Conservation (phyloP, 2,888 invertebrate species). For the Phragmatobia fuliginosa region DNA sequence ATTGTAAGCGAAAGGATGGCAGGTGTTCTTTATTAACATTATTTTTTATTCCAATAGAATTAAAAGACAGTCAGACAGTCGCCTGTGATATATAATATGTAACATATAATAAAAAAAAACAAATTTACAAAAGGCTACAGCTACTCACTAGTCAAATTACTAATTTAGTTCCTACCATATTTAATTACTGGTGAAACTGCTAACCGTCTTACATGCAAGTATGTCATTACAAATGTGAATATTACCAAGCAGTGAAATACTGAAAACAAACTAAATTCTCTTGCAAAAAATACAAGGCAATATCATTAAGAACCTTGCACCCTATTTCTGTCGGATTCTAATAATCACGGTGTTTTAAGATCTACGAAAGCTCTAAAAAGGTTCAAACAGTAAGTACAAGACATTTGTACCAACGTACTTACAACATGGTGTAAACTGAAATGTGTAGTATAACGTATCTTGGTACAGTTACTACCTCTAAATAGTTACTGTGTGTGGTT, state of each 20-base stretch:
- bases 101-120: too few relatives aligned
- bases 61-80: neutral
- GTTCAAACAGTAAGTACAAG: neutral
- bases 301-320: too few relatives aligned
- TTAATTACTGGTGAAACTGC: too few relatives aligned
- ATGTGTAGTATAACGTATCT: constrained; percentile 11
- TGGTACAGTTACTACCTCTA: constrained; percentile 36
- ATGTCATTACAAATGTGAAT: too few relatives aligned
- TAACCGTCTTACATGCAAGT: too few relatives aligned
- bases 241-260: too few relatives aligned
- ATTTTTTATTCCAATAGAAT: neutral
- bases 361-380: neutral
- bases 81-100: too few relatives aligned
- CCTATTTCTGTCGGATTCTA: neutral
- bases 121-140: too few relatives aligned
- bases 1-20: neutral
- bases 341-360: neutral
- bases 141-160: too few relatives aligned
- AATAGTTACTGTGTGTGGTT: constrained; percentile 38
- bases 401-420: neutral
- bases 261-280: too few relatives aligned
- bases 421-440: neutral
- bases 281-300: too few relatives aligned
- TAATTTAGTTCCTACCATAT: too few relatives aligned
- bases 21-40: neutral